A percentile compares a stretch with the other conserved stretches of the same genome.
phyloP scores from a whole-genome alignment of 2,888 invertebrate genomes.

The Melanotus villosus region DNA sequence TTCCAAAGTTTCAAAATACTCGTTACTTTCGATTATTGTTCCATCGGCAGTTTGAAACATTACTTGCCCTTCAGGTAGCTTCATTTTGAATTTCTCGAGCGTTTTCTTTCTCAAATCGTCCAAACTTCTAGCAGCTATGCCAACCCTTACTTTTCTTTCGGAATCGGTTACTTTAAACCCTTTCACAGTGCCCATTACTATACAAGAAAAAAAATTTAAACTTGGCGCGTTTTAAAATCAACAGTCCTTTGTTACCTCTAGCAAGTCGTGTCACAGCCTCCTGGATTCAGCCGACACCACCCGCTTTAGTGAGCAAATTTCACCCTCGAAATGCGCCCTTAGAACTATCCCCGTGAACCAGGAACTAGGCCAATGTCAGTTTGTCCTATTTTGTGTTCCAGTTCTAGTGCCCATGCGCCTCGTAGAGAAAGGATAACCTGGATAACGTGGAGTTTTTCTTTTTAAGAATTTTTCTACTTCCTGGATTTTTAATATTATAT shows the following conservation, averaged over 20 bases:
- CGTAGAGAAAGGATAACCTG: neutral
- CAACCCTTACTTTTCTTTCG: conserved; percentile 77
- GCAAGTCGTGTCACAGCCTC: conserved; percentile 15
- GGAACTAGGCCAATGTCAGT: conserved; percentile 62
- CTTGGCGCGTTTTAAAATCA: neutral
- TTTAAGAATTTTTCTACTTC: too few species aligned
- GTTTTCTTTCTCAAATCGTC: conserved; percentile 79
- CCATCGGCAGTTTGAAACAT: conserved; percentile 73
- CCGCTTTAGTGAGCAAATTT: neutral
- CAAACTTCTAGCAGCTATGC: conserved; percentile 78
- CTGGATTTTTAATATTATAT: too few species aligned
- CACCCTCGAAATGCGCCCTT: conserved; percentile 14
- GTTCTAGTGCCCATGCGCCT: conserved; percentile 32
- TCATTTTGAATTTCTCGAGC: conserved; percentile 72
- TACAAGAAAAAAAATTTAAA: neutral
- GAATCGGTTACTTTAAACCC: conserved; percentile 83
- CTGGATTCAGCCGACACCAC: neutral
- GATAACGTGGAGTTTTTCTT: neutral
- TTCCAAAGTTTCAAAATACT: conserved; percentile 81
- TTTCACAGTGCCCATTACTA: conserved; percentile 70
- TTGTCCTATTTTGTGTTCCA: conserved; percentile 56
- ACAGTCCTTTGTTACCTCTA: conserved; percentile 1
- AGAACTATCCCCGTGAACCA: conserved; percentile 22
- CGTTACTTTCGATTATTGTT: conserved; percentile 80
- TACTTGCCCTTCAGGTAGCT: conserved; percentile 57